Evolutionary conservation across 2,113 vertebrate genomes (phyloP).

Genomic region (Carlito syrichta): DNA sequence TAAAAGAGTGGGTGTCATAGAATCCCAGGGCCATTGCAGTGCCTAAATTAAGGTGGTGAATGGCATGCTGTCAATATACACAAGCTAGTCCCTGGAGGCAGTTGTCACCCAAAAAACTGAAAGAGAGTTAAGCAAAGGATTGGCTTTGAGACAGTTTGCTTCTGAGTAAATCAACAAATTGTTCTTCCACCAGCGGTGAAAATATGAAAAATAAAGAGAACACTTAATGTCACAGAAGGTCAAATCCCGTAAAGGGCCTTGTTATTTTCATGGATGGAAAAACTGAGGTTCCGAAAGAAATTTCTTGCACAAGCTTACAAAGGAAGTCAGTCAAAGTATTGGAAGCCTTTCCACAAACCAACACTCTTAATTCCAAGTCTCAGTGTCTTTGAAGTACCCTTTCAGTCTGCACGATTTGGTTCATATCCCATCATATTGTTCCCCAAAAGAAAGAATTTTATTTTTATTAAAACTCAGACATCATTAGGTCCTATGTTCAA

Average conservation of each 20-base stretch:
- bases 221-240: conserved; percentile 33
- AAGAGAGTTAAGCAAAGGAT: conserved; percentile 15
- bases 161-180: conserved; percentile 54
- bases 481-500: background rate
- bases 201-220: conserved; percentile 56
- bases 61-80: conserved; percentile 38
- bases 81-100: conserved; percentile 35
- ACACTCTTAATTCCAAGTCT: background rate
- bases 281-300: background rate
- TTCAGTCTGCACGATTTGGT: background rate
- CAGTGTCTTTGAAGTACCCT: background rate
- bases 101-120: conserved; percentile 45
- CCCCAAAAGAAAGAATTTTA: background rate
- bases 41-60: conserved; percentile 12
- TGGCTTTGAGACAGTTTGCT: conserved; percentile 20
- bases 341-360: background rate
- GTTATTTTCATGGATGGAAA: conserved; percentile 30
- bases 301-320: background rate
- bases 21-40: conserved; percentile 9
- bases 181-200: conserved; percentile 56
- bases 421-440: background rate
- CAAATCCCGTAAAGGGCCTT: conserved; percentile 15
- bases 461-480: background rate
- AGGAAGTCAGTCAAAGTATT: background rate
- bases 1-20: conserved; percentile 31